Base-by-base conservation (phyloP, 2,888 invertebrate species). In the Herminia tarsipennalis region DNA sequence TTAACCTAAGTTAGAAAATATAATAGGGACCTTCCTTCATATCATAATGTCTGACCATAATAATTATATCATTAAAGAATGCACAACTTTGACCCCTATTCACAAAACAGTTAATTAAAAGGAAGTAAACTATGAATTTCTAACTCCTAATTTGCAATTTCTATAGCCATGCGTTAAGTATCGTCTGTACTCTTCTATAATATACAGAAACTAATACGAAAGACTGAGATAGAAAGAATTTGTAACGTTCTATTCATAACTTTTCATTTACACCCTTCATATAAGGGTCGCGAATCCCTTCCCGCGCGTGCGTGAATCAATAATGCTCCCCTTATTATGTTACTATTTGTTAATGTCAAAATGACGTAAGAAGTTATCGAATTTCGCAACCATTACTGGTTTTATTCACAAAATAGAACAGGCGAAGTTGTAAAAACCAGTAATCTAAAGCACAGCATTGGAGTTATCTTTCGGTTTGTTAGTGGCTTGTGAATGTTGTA, bases 301-400 rank as follows among this genome's bases (percentile, higher is more conserved):
- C 67, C 60, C 73, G 84, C 90, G 90, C 90, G 66, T 86, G 86
- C 90, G 90, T 76, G 73, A 85, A 90, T 90, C 90, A 80, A 90
- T 90, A 89, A 73, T 61, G 33, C 57, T 32, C 62, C 73, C 65
- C 33, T 39, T 65, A 83, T 64, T 57, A 68, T 28, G 55, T 25
- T 45, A 55, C 46, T 33, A 43, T 20, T 47, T 38, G 12, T 20
- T 22, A 28, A 30, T 39, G n/a, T 40, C 39, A 22, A 14, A 10
- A 4, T 5, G 5, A 2, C 14, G 34, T 36, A 3, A 0, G 0
- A 44, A 33, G n/a, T 13, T n/a, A 20, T 2, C 5, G 9, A 5
- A 0, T 36, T 17, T 4, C 1, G 2, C 0, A 56, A 71, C 54
- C 81, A 81, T 74, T 64, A 70, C 75, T 62, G 48, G 6, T 33